Evolutionary conservation across 2,888 invertebrate species (phyloP).

Genomic region (Heliconius erato): DNA sequence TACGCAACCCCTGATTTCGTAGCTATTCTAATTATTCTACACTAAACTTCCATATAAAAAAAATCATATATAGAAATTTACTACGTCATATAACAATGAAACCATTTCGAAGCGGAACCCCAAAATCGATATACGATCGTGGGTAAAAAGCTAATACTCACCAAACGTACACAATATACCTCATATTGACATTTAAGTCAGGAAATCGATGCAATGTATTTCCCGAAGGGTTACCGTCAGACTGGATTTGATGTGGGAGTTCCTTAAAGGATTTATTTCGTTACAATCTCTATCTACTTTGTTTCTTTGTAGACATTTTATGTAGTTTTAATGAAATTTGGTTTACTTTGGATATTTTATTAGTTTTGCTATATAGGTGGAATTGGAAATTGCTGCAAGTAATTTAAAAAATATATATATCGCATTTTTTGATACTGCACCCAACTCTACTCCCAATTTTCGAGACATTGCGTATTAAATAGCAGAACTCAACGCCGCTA

Average conservation of each 20-base stretch:
- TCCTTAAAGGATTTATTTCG: slow-evolving; percentile 55
- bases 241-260: slow-evolving; percentile 61
- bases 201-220: slow-evolving; percentile 66
- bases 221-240: slow-evolving; percentile 65
- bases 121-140: slow-evolving; percentile 10
- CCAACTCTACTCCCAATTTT: too few relatives aligned
- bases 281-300: slow-evolving; percentile 39
- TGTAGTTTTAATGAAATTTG: slow-evolving; percentile 23
- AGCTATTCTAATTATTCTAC: too few relatives aligned
- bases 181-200: slow-evolving; percentile 49
- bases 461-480: too few relatives aligned
- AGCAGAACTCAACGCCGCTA: too few relatives aligned
- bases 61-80: too few relatives aligned
- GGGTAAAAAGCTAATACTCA: slow-evolving; percentile 18
- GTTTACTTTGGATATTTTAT: not conserved
- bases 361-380: not conserved
- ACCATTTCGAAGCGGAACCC: not conserved
- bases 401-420: not conserved
- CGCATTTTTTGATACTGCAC: too few relatives aligned
- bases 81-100: not conserved
- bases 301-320: slow-evolving; percentile 26
- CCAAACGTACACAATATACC: slow-evolving; percentile 32
- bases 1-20: too few relatives aligned
- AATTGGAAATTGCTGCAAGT: not conserved
- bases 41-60: too few relatives aligned